A percentile compares a stretch with the other conserved stretches of the same genome.
These are phyloP conservation scores for Antheraea mylitta DNA, from an alignment of 1,140 invertebrate genomes.

Conservation along the genomic window DNA sequence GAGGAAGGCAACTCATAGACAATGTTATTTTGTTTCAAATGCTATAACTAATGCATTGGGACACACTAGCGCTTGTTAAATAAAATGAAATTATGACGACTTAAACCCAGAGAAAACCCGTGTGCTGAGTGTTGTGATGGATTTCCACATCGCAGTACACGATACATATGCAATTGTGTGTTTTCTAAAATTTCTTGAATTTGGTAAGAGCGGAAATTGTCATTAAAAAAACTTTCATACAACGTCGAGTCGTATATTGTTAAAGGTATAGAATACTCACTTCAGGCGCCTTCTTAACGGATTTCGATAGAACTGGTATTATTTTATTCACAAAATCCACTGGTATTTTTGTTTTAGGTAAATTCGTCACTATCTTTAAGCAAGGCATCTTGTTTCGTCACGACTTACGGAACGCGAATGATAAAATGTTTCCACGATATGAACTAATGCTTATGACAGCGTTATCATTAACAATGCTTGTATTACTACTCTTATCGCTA, in stretches of 20 bases:
- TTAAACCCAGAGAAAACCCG: no score
- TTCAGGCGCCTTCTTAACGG: conserved; percentile 40
- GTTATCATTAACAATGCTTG: background rate
- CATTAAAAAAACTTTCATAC: no score
- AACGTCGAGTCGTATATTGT: no score
- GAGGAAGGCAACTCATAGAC: background rate
- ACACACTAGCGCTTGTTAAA: no score
- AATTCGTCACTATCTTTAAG: conserved; percentile 57
- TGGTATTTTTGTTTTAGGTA: conserved; percentile 53
- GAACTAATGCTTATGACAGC: background rate
- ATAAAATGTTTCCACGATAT: background rate
- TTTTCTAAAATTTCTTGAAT: no score
- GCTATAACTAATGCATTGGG: no score
- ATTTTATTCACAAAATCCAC: conserved; percentile 52
- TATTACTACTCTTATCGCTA: background rate
- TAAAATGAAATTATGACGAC: no score
- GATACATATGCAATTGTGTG: no score
- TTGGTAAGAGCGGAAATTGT: no score
- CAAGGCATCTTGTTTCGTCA: conserved; percentile 46
- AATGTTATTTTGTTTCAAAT: background rate
- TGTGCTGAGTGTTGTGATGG: no score
- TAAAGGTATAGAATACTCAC: conserved; percentile 37
- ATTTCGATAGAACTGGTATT: conserved; percentile 41
- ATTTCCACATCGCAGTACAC: no score
- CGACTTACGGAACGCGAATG: background rate